Base-by-base conservation (phyloP, 2,888 invertebrate genomes). In the Cabera pusaria region DNA sequence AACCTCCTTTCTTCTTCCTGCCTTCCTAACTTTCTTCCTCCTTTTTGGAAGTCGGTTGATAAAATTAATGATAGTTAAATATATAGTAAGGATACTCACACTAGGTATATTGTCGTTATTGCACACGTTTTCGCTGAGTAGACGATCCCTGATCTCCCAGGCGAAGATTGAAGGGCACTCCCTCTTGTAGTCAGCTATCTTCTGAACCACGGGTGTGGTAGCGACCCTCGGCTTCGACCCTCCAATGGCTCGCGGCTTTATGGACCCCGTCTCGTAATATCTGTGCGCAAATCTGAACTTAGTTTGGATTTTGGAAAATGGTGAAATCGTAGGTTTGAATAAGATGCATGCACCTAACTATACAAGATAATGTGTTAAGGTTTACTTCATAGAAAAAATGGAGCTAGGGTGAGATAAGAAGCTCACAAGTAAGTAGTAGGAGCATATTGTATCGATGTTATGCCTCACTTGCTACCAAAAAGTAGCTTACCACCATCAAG, bases 81-180 rank as follows among this genome's bases (percentile, higher is more conserved):
- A n/a, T n/a, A n/a, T n/a, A n/a, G n/a, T n/a, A 46, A 29, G 19
- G 9, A 48, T 90, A 97, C 98, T 97, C 90, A 98, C 98, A 86
- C 97, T 97, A 59, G 98, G 98, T 71, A 98, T 98, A 85, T 98
- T 98, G 89, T 98, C 98, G 87, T 96, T 97, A 87, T 96, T 97
- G 92, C 98, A 98, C 63, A 97, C 96, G 62, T 96, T 96, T 75
- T 98, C 98, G 42, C 96, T 94, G 37, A 98, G 92, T 61, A 98
- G 92, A 71, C 98, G 93, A 73, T 98, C 98, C 33, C 98, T 90
- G 75, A 98, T 98, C 90, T 98, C 98, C 98, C 98, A 98, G 27
- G 98, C 98, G 90, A 98, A 98, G 84, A 98, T 98, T 61, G 97
- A 97, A 17, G 98, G 98, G 82, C 98, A 98, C 81, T 98, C 98